These are phyloP conservation scores for Hypselothyrea guttata DNA, from an alignment of 2,888 invertebrate genomes.

Conservation along the genomic window DNA sequence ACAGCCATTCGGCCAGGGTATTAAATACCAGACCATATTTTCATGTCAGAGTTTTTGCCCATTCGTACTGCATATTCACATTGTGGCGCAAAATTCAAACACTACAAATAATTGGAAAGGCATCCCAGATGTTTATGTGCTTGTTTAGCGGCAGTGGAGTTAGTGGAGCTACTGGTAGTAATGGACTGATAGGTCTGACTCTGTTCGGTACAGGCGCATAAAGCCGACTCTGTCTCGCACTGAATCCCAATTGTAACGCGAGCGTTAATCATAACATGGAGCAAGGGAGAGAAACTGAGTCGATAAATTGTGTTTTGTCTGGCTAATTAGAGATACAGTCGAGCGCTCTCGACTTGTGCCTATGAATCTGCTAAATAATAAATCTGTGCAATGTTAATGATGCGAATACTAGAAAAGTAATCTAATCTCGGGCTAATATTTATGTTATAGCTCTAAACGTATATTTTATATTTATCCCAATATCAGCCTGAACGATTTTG, in stretches of 20 bases:
- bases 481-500: too few relatives aligned
- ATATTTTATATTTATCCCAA: too few relatives aligned
- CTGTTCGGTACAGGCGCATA: too few relatives aligned
- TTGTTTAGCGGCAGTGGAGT: constrained; percentile 8
- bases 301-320: too few relatives aligned
- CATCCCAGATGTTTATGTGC: constrained; percentile 45
- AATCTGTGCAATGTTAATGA: too few relatives aligned
- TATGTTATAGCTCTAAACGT: too few relatives aligned
- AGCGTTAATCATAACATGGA: constrained; percentile 63
- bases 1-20: neutral
- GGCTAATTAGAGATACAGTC: too few relatives aligned
- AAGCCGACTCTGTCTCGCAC: constrained; percentile 71
- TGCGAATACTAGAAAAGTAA: too few relatives aligned
- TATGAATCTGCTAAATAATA: too few relatives aligned
- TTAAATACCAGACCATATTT: constrained; percentile 27
- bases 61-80: constrained; percentile 26
- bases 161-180: neutral
- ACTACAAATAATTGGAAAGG: constrained; percentile 65
- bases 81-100: constrained; percentile 67
- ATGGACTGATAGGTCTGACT: constrained; percentile 1
- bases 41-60: constrained; percentile 24
- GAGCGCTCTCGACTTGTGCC: too few relatives aligned
- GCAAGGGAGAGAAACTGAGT: constrained; percentile 32
- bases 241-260: constrained; percentile 80
- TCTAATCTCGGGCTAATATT: too few relatives aligned